Base-by-base conservation (phyloP, 2,113 vertebrate genomes). In the Trochalopteron elliotii region DNA sequence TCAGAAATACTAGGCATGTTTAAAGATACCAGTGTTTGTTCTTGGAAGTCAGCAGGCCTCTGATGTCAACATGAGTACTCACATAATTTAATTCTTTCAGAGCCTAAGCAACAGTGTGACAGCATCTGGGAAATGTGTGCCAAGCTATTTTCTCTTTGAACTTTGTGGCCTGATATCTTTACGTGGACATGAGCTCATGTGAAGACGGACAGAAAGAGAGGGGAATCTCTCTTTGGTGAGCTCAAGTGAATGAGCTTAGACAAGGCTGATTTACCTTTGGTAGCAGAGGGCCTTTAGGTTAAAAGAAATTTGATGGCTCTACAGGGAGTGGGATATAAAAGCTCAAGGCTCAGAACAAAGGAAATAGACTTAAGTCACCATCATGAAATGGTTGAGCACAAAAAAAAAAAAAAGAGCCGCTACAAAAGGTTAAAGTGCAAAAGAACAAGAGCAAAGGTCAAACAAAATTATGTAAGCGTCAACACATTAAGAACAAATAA, bases 81-180 rank as follows among this genome's bases (percentile, higher is more conserved):
- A 89, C 57, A 81, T 90, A 96, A 93, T 96, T 91, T 93, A 95
- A 93, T 96, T 96, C 88, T 78, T 94, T 94, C 68, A 85, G 71
- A 95, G 87, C 23, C 87, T 89, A 75, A 94, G 63, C 83, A 96
- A 92, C 69, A 90, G 53, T 78, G 76, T 93, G 92, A 94, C 90
- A 95, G 78, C 75, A 94, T 92, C 92, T 94, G 93, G 85, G 87
- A 96, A 96, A 86, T 0, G 47, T 75, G 64, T 88, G 86, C 56
- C 72, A 89, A 96, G 92, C n/a, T 92, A 61, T 93, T 96, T 95
- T 95, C 80, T 87, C 83, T 97, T 94, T 96, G 90, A 94, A 95
- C 92, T 96, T 94, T 90, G 88, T 92, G 90, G 68, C 28, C 76
- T 95, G 90, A 88, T 86, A 92, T 87, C 93, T 93, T 87, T 86